Base-by-base conservation (phyloP, 2,113 vertebrate species). In the Embiotoca jacksoni region DNA sequence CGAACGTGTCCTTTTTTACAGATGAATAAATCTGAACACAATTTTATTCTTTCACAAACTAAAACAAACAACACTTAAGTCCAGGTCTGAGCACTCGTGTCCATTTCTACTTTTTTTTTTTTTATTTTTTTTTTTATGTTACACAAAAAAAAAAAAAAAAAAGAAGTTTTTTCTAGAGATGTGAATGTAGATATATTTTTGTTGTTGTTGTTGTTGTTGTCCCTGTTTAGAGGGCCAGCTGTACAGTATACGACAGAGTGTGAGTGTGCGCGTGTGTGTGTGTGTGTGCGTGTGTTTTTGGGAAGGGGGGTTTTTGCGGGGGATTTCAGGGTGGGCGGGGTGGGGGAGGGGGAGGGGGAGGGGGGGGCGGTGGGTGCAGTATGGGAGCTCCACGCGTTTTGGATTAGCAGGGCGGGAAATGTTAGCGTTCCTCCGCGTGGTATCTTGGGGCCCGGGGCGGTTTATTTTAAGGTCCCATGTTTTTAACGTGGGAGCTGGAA, bases 181-280 rank as follows among this genome's bases (percentile, higher is more conserved):
- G 90, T 92, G 92, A 93, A 92, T 93, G 92, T 92, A 92, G 91
- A 93, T 92, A 93, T 58, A 75, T 86, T 74, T 85, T 68, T 55
- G 23, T 23, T 23, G 23, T 23, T 23, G 23, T 23, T 23, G 23
- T 23, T 23, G 23, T 23, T 23, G 23, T 23, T 23, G 23, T 32
- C n/a, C 73, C 47, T 72, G 73, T 13, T 81, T 14, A 30, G 57
- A 83, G 87, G 88, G 85, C 69, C 83, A 65, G 70, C 84, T 93
- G 92, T 93, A 93, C 81, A 92, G 88, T 84, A 78, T 77, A 77
- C 23, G 5, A 72, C 68, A 70, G 65, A 84, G 63, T 81, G 73
- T 83, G 54, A 60, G 74, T 80, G 66, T 79, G 79, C 23, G 23
- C 23, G 23, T 74, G 78, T 83, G 64, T 74, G 72, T 64, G n/a